Base-by-base conservation (phyloP, 37 sponge, comb jelly and placozoan species). In the Corticium candelabrum region DNA sequence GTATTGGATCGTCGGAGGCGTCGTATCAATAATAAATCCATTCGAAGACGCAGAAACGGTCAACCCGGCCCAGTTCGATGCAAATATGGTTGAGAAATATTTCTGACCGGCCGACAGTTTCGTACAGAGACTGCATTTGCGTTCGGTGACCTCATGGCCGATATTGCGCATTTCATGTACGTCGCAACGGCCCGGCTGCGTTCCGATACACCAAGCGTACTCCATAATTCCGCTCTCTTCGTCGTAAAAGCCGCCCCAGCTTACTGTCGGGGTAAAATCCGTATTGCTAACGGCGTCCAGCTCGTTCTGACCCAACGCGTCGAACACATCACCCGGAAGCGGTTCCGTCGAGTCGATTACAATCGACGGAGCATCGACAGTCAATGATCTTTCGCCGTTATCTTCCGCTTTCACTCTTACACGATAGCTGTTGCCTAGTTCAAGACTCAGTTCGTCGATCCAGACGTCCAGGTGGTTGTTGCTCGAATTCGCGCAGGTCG, bases 151-250 rank as follows among this genome's bases (percentile, higher is more conserved):
- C 5, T 7, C 21, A 5, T 32, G 4, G 35, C 5, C 5, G 5
- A 15, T 34, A 7, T 7, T 4, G 4, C 5, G 31, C 35, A 70
- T 30, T 29, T 4, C 29, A 29, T 4, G 5, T 7, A 70, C 7
- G 31, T 70, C 73, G 31, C 73, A 70, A 34, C 5, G 29, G 73
- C 73, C 73, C 31, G 31, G 29, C 4, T 7, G 4, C 31, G 73
- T 70, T 70, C 73, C 73, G 7, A 70, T 32, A 34, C 73, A 70
- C 73, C 73, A 70, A 5, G 4, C 5, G 73, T 70, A 70, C 5
- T 70, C 73, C 7, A 4, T 4, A 4, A 70, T 29, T 70, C 36
- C 73, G 5, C 35, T 35, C 36, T 70, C 73, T 29, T 4, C 29
- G 31, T 70, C 73, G 73, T 70, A 4, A 32, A 70, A 70, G 36